Base-by-base conservation (phyloP, 1,140 invertebrate genomes). In the Lasioglossum baleicum region DNA sequence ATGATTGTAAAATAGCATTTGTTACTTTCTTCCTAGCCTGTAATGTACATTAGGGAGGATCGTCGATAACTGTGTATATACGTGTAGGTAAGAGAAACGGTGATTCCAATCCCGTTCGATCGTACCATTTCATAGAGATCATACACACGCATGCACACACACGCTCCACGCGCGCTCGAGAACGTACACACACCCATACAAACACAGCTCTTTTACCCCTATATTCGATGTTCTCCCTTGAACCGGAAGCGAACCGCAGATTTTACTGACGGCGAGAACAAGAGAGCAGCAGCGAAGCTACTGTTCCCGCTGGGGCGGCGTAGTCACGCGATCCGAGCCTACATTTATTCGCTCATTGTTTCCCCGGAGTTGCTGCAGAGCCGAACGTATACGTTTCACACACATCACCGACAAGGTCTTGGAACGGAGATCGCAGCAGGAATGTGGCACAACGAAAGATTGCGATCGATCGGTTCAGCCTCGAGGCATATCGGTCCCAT, bases 1-100 rank as follows among this genome's bases (percentile, higher is more conserved):
- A 66, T 58, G 42, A 83, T 67, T 92, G 92, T 93, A 92, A 92
- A 87, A 92, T 93, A 93, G 88, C 83, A 90, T 92, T 93, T 93
- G 91, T 93, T 93, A 92, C 89, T 92, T 89, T 92, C 87, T 91
- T 84, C 88, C 89, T 92, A 91, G 88, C 85, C 80, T 65, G 86
- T 91, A 91, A 87, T 92, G 90, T 92, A 92, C 82, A 93, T 91
- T 91, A 90, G 88, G 87, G 22, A 75, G 63, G 69, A 87, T 83
- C 60, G 81, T 85, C 83, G 81, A 68, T 75, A 85, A 35, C 63
- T 65, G 67, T 79, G 86, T 89, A 90, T 83, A 90, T 90, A 89
- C 71, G 71, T 90, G 84, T 91, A 90, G 84, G 85, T 89, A 89
- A 88, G 66, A 77, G 51, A 75, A 74, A 86, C 75, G 75, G 66